phyloP scores from a whole-genome alignment of 2,797 vertebrate species.

The Lutjanus campechanus region DNA sequence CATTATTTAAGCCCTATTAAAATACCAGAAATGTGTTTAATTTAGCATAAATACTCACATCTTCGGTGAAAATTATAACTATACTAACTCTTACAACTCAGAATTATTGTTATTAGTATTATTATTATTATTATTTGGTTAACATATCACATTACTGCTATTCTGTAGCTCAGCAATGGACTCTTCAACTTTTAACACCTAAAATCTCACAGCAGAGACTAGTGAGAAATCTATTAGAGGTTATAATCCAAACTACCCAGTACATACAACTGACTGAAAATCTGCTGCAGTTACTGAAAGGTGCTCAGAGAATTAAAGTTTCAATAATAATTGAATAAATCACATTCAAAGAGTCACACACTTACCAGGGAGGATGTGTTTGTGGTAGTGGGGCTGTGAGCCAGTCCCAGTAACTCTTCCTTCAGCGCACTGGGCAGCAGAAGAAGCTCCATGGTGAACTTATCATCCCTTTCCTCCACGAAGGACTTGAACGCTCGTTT shows the following conservation, averaged over 20 bases:
- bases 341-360: slow-evolving; percentile 9
- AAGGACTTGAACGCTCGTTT: slow-evolving; percentile 95
- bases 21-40: too few species aligned
- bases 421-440: slow-evolving; percentile 95
- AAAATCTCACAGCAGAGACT: not conserved
- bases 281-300: slow-evolving; percentile 1
- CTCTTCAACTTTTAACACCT: not conserved
- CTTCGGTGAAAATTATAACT: too few species aligned
- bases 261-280: not conserved
- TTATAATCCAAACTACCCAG: not conserved
- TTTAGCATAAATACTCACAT: too few species aligned
- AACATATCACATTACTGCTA: too few species aligned
- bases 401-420: slow-evolving; percentile 92
- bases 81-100: too few species aligned
- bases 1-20: too few species aligned
- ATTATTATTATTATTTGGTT: too few species aligned
- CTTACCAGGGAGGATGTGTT: slow-evolving; percentile 66
- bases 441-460: slow-evolving; percentile 96
- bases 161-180: too few species aligned
- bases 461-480: slow-evolving; percentile 95
- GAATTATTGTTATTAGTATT: too few species aligned
- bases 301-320: not conserved
- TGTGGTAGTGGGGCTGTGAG: slow-evolving; percentile 79
- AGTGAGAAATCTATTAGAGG: not conserved
- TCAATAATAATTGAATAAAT: not conserved